phyloP scores from a whole-genome alignment of 2,797 vertebrate genomes.

The Coilia nasus region DNA sequence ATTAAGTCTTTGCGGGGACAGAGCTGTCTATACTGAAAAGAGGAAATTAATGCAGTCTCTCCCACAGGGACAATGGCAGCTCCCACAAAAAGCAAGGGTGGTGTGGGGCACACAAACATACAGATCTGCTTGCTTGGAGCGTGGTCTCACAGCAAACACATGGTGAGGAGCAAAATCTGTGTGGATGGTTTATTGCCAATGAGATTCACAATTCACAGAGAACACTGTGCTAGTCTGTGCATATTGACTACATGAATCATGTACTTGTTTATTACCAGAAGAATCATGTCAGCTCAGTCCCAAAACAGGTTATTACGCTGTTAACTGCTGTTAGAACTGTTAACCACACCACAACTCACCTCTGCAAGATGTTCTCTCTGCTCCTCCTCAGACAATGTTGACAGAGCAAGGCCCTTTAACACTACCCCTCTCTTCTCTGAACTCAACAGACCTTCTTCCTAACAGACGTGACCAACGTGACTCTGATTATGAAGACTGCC shows the following conservation, averaged over 20 bases:
- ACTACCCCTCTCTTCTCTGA: neutral
- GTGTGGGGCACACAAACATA: neutral
- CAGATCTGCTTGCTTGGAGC: neutral
- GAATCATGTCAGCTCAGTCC: neutral
- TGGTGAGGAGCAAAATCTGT: neutral
- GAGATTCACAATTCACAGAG: neutral
- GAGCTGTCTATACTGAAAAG: conserved; percentile 37
- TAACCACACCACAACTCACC: too few species aligned
- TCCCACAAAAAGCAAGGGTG: neutral
- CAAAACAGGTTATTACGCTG: too few species aligned
- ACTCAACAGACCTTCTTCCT: neutral
- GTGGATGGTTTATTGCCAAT: neutral
- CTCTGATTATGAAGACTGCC: neutral
- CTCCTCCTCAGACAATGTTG: neutral
- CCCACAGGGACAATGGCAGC: conserved; percentile 20
- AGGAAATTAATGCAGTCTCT: conserved; percentile 43
- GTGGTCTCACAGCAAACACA: neutral
- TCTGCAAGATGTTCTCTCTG: too few species aligned
- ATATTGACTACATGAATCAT: too few species aligned
- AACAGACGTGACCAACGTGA: neutral
- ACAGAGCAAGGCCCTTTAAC: neutral
- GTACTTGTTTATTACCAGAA: neutral
- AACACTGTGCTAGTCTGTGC: neutral
- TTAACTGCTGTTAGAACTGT: too few species aligned
- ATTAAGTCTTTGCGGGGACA: conserved; percentile 36